A percentile compares a stretch with the other conserved stretches of the same genome.
Conservation (phyloP, 2,113 vertebrate species). For the Grallaria varia region DNA sequence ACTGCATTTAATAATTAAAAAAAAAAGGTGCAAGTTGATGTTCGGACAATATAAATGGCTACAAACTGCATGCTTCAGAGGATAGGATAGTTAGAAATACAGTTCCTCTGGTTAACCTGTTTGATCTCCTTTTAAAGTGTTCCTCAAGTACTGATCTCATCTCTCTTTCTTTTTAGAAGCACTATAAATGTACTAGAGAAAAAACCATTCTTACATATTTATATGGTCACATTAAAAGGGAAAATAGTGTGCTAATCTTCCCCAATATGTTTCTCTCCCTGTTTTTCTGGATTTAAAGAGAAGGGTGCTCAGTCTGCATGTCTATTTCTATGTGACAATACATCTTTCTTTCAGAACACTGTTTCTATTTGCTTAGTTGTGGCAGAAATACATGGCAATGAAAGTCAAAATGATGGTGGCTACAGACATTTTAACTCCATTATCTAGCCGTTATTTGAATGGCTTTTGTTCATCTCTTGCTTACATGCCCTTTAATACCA, state of each 20-base stretch:
- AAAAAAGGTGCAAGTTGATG: background rate
- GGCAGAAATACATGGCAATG: background rate
- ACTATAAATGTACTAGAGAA: background rate
- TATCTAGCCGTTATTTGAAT: background rate
- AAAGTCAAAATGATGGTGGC: background rate
- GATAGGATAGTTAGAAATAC: background rate
- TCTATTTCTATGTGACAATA: background rate
- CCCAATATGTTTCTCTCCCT: background rate
- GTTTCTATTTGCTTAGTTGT: background rate
- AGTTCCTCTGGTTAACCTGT: background rate
- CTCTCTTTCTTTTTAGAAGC: background rate
- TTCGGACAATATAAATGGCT: background rate
- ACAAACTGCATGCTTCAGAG: background rate
- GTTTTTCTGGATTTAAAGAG: background rate
- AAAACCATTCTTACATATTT: background rate
- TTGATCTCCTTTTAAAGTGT: background rate
- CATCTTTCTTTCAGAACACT: background rate
- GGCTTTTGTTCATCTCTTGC: background rate
- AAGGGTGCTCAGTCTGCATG: background rate
- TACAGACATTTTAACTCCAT: background rate
- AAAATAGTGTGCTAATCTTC: background rate
- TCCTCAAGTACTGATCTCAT: background rate
- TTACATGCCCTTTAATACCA: background rate
- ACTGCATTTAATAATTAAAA: background rate
- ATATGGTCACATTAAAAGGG: background rate